phyloP scores from a whole-genome alignment of 2,113 vertebrate species.

The Anarhynchus alexandrinus region DNA sequence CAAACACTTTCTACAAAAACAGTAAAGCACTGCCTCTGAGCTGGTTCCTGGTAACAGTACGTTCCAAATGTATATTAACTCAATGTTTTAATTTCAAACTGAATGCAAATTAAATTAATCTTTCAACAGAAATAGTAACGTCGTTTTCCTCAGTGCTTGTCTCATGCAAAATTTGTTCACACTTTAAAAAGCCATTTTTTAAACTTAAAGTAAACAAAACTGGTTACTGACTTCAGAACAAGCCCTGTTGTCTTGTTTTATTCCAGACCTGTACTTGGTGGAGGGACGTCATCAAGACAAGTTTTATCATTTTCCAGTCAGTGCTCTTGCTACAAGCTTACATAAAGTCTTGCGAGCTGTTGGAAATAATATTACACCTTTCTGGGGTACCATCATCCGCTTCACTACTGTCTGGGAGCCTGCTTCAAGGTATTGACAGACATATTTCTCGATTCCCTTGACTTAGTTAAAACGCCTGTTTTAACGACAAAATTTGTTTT shows the following conservation, averaged over 20 bases:
- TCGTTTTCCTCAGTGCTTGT: not conserved
- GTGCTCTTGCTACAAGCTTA: not conserved
- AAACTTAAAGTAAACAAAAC: not conserved
- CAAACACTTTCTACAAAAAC: not conserved
- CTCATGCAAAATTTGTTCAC: not conserved
- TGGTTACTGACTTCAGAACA: not conserved
- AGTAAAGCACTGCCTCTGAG: not conserved
- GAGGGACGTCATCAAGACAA: not conserved
- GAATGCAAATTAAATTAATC: not conserved
- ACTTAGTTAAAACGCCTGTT: not conserved
- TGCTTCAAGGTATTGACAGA: not conserved
- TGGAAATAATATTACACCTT: not conserved
- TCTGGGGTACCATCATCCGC: fast-evolving
- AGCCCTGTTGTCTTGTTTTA: not conserved
- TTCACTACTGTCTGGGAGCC: not conserved
- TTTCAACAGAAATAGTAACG: not conserved
- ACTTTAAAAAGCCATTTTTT: not conserved
- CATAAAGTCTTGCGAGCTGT: not conserved
- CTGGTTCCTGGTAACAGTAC: not conserved
- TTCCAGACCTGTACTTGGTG: not conserved
- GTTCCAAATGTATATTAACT: not conserved
- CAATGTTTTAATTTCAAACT: not conserved
- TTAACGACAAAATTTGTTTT: not conserved
- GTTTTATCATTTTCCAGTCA: not conserved
- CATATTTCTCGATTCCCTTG: not conserved